Conservation (phyloP, 2,797 vertebrate species). For the Gymnothorax javanicus region DNA sequence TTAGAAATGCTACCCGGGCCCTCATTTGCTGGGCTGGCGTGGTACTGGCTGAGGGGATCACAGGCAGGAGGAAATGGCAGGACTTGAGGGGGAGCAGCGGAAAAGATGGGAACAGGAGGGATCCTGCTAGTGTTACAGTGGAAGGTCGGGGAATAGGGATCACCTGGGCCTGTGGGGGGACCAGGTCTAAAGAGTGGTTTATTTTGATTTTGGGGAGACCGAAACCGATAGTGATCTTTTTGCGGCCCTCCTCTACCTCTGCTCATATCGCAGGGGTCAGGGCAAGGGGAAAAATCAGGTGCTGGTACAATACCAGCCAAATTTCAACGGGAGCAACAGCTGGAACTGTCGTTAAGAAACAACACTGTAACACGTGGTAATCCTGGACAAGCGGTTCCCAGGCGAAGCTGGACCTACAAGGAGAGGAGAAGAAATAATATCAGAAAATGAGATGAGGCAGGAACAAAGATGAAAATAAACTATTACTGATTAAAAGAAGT, state of each 20-base stretch:
- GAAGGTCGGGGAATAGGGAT: constrained; percentile 36
- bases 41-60: constrained; percentile 40
- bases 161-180: constrained; percentile 40
- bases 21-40: constrained; percentile 42
- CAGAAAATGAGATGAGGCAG: constrained; percentile 18
- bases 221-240: constrained; percentile 60
- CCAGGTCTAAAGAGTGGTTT: constrained; percentile 41
- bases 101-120: constrained; percentile 26
- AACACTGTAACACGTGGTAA: constrained; percentile 33
- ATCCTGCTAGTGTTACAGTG: constrained; percentile 33
- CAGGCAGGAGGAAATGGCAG: constrained; percentile 35
- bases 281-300: constrained; percentile 42
- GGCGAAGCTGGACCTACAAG: constrained; percentile 52
- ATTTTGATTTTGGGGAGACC: constrained; percentile 35
- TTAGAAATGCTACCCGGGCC: constrained; percentile 33
- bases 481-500: background rate
- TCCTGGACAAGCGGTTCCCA: constrained; percentile 21
- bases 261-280: constrained; percentile 78
- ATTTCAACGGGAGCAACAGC: constrained; percentile 15
- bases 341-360: background rate
- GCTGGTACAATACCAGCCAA: constrained; percentile 38
- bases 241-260: constrained; percentile 70
- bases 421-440: constrained; percentile 42
- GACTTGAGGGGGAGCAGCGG: constrained; percentile 35
- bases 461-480: no score